Evolutionary conservation across 2,888 invertebrate genomes (phyloP).

Genomic region (Venusia cambrica): DNA sequence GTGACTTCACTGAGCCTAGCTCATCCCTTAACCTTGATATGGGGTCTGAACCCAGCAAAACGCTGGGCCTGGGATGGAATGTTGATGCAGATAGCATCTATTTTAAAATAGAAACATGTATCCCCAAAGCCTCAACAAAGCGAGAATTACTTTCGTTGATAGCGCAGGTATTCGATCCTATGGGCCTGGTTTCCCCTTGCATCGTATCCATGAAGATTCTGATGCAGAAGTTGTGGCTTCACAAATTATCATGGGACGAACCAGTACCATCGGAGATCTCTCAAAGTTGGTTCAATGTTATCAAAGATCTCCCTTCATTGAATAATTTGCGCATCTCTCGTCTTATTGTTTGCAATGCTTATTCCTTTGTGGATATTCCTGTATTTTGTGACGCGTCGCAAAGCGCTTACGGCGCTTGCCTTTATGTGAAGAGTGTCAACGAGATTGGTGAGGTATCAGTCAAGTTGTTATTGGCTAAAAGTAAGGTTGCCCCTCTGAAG

Average conservation of each 20-base stretch:
- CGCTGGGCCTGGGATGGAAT: constrained; percentile 33
- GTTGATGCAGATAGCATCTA: constrained; percentile 27
- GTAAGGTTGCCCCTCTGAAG: constrained; percentile 33
- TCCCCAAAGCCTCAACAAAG: constrained; percentile 31
- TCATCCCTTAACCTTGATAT: constrained; percentile 9
- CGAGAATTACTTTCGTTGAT: constrained; percentile 25
- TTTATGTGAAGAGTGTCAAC: constrained; percentile 27
- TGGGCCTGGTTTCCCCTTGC: constrained; percentile 29
- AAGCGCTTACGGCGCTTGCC: constrained; percentile 29
- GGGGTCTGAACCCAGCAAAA: constrained; percentile 23
- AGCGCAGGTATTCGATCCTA: constrained; percentile 30
- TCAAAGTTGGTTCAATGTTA: not conserved
- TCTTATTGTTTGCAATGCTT: constrained; percentile 23
- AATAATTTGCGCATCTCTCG: constrained; percentile 29
- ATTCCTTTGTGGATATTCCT: constrained; percentile 26
- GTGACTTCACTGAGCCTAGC: not conserved
- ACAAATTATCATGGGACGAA: constrained; percentile 32
- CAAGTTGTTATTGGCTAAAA: constrained; percentile 30
- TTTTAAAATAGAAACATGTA: constrained; percentile 16
- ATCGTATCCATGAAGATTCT: constrained; percentile 31
- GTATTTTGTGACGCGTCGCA: constrained; percentile 36
- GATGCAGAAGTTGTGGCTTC: constrained; percentile 30
- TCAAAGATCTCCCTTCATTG: constrained; percentile 17
- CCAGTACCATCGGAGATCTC: constrained; percentile 3
- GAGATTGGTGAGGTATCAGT: constrained; percentile 15